Conservation (phyloP, 2,113 vertebrate genomes). For the Bettongia penicillata region DNA sequence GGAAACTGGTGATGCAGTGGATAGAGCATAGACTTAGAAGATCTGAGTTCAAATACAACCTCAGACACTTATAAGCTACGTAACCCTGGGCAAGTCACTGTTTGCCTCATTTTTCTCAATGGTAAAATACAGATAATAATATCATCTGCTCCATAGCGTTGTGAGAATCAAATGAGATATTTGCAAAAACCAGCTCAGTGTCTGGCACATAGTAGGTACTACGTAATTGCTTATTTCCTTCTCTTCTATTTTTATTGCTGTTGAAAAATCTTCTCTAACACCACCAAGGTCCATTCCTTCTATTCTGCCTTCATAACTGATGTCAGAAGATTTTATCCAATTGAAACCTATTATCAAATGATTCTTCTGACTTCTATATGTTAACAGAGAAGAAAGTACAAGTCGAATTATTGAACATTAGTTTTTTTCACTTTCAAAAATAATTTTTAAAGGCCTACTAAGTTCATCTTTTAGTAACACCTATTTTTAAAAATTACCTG, state of each 20-base stretch:
- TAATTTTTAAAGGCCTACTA: neutral
- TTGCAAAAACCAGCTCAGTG: neutral
- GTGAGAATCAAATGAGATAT: neutral
- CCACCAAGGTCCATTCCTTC: constrained; percentile 3
- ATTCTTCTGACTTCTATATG: constrained; percentile 3
- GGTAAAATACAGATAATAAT: neutral
- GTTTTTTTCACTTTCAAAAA: neutral
- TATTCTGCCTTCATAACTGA: neutral
- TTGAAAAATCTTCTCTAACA: neutral
- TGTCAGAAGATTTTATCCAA: neutral
- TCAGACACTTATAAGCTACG: neutral
- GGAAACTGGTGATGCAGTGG: neutral
- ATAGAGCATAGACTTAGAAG: neutral
- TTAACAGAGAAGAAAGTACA: neutral
- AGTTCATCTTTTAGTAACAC: neutral
- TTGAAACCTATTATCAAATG: constrained; percentile 19
- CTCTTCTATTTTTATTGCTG: neutral
- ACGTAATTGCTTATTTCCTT: neutral
- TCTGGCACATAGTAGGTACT: neutral
- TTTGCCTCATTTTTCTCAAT: constrained; percentile 10
- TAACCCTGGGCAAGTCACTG: neutral
- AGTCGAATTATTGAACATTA: neutral
- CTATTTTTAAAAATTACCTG: neutral
- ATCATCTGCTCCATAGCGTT: neutral
- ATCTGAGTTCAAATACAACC: neutral